phyloP scores from a whole-genome alignment of 2,797 vertebrate species.

The Chlorospingus flavigularis region DNA sequence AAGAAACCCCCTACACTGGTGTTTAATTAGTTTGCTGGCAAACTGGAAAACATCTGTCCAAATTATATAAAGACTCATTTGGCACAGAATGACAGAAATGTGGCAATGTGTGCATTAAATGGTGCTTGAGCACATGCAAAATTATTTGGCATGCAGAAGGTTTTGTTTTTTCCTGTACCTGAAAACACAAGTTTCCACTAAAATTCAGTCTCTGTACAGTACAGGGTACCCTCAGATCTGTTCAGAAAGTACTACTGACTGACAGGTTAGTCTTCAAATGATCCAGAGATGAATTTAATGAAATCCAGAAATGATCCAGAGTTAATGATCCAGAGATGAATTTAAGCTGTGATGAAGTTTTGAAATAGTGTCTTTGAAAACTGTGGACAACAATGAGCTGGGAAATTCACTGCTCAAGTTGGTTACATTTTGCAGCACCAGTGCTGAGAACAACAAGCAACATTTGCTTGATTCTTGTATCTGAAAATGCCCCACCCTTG shows the following conservation, averaged over 20 bases:
- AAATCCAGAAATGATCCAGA: not conserved
- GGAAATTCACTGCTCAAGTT: not conserved
- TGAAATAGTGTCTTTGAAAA: not conserved
- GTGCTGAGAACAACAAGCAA: not conserved
- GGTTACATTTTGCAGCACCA: accelerated
- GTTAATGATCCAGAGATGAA: not conserved
- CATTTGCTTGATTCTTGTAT: not conserved
- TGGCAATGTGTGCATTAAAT: not conserved
- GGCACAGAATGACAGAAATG: not conserved
- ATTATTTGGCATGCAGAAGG: not conserved
- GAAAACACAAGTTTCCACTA: not conserved
- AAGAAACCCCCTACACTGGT: not conserved
- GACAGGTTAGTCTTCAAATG: not conserved
- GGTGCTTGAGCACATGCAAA: not conserved
- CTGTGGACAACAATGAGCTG: not conserved
- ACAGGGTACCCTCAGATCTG: not conserved
- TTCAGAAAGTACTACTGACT: not conserved
- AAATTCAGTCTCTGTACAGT: not conserved
- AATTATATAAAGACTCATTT: not conserved
- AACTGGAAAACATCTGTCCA: not conserved
- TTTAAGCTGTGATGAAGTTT: not conserved
- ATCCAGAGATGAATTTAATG: not conserved
- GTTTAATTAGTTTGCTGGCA: not conserved
- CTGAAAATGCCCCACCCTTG: not conserved
- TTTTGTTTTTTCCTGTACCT: not conserved